Conservation (phyloP, 2,797 vertebrate species). For the Glossophaga mutica region DNA sequence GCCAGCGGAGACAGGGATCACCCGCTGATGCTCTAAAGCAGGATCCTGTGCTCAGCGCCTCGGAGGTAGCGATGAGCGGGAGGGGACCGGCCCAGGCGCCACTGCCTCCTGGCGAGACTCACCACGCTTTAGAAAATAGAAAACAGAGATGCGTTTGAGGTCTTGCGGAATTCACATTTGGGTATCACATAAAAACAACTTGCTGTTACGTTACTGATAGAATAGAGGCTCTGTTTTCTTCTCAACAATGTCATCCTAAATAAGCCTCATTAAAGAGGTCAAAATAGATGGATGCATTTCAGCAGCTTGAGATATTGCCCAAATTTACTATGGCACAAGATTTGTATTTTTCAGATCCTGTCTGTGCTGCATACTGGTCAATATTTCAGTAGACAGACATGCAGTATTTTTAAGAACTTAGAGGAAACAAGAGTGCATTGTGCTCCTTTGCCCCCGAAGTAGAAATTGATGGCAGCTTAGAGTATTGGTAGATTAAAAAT, state of each 20-base stretch:
- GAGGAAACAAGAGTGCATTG: neutral
- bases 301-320: neutral
- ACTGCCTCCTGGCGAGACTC: neutral
- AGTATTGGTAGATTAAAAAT: neutral
- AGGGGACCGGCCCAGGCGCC: neutral
- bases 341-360: neutral
- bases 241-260: neutral
- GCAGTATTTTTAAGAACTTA: neutral
- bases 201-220: neutral
- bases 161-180: neutral
- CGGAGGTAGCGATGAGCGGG: neutral
- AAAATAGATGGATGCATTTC: neutral
- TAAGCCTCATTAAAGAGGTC: neutral
- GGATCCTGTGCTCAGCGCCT: neutral
- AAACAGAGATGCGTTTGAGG: neutral
- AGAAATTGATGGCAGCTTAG: neutral
- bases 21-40: neutral
- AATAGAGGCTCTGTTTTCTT: slow-evolving; percentile 1
- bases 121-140: neutral
- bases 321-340: neutral
- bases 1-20: neutral
- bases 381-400: neutral
- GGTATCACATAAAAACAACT: neutral
- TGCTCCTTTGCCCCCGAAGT: neutral
- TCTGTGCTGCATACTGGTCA: neutral